Conservation (phyloP, 2,113 vertebrate species). For the Dasyurus viverrinus region DNA sequence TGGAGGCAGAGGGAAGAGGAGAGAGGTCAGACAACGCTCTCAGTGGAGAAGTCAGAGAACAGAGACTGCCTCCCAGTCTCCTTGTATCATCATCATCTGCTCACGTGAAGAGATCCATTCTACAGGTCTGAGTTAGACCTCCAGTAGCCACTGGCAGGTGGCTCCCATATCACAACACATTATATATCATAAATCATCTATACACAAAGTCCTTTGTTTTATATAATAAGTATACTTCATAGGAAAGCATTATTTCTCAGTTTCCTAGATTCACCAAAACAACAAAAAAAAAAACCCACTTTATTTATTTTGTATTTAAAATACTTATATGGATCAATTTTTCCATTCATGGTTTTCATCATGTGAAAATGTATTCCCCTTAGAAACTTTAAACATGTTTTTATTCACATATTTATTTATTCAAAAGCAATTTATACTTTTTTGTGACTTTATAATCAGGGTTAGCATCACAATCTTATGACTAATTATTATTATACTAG, state of each 20-base stretch:
- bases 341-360: background rate
- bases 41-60: too few relatives aligned
- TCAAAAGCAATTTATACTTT: conserved; percentile 18
- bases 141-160: too few relatives aligned
- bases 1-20: too few relatives aligned
- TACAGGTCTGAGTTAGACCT: too few relatives aligned
- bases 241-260: background rate
- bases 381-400: background rate
- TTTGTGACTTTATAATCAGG: conserved; percentile 41
- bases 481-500: background rate
- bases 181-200: background rate
- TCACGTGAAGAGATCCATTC: too few relatives aligned
- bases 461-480: background rate
- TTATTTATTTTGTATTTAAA: background rate
- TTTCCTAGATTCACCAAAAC: background rate
- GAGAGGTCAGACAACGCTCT: too few relatives aligned
- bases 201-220: background rate
- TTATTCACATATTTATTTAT: background rate
- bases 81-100: too few relatives aligned
- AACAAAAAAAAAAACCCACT: background rate
- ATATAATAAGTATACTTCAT: background rate
- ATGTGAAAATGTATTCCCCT: background rate
- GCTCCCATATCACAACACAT: background rate
- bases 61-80: too few relatives aligned
- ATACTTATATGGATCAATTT: background rate